phyloP scores from a whole-genome alignment of 2,113 vertebrate genomes.

The Calyptomena viridis region DNA sequence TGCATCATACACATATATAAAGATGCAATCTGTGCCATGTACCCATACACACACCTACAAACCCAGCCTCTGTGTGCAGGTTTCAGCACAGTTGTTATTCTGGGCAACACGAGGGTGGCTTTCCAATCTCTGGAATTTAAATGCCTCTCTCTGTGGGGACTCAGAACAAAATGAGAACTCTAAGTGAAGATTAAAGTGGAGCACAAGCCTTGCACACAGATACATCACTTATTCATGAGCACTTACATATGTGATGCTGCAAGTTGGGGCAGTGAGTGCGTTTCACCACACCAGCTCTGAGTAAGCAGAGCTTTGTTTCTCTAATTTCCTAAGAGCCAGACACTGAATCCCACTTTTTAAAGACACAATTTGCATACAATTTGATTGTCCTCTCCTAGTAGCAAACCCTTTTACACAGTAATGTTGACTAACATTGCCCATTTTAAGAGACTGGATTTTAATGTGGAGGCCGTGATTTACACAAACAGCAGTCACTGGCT shows the following conservation, averaged over 20 bases:
- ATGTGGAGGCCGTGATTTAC: fast-evolving
- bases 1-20: background rate
- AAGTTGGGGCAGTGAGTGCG: background rate
- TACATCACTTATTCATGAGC: slow-evolving; percentile 4
- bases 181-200: background rate
- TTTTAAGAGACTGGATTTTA: background rate
- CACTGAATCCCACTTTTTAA: background rate
- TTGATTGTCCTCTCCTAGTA: background rate
- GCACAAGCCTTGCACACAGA: background rate
- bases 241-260: background rate
- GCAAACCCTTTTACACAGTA: background rate
- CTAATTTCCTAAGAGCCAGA: background rate
- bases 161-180: background rate
- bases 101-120: background rate
- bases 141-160: background rate
- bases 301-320: background rate
- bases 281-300: background rate
- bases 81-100: background rate
- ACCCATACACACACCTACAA: background rate
- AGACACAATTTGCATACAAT: background rate
- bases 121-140: background rate
- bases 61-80: background rate
- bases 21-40: background rate
- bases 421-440: fast-evolving
- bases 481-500: background rate